phyloP scores from a whole-genome alignment of 2,113 vertebrate genomes.

The Lontra canadensis region DNA sequence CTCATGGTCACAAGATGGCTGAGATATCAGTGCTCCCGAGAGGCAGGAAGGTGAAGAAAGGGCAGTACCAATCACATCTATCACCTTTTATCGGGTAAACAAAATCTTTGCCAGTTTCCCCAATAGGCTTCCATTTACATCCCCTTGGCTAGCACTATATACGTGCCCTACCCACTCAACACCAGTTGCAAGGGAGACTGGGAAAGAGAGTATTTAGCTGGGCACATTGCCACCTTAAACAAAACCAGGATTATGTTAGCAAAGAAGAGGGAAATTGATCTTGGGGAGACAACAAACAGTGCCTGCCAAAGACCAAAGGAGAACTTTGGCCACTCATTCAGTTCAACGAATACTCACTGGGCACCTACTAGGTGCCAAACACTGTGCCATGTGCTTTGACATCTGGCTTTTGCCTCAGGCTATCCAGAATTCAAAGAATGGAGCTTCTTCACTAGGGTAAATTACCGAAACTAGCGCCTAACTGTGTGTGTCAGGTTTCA shows the following conservation, averaged over 20 bases:
- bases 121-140: constrained; percentile 42
- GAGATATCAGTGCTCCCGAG: not conserved
- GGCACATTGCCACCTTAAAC: constrained; percentile 38
- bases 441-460: constrained; percentile 2
- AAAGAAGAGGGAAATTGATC: constrained; percentile 54
- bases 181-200: not conserved
- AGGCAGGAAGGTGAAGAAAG: not conserved
- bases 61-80: not conserved
- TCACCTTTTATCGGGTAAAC: constrained; percentile 17
- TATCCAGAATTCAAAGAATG: constrained; percentile 55
- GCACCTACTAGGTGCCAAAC: constrained; percentile 31
- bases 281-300: constrained; percentile 32
- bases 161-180: not conserved
- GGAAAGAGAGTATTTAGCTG: constrained; percentile 29
- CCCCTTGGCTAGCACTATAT: not conserved
- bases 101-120: constrained; percentile 9
- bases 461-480: constrained; percentile 3
- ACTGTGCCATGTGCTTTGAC: constrained; percentile 17
- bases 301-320: not conserved
- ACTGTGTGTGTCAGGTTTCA: constrained; percentile 10
- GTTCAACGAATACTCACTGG: not conserved
- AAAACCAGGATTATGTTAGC: constrained; percentile 54
- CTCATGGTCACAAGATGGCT: constrained; percentile 4
- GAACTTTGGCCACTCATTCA: not conserved
- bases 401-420: constrained; percentile 24